Percentiles rank a stretch among this genome's conserved stretches.
Evolutionary conservation across 2,888 invertebrate genomes (phyloP).

Genomic region (Rotaria macrura): DNA sequence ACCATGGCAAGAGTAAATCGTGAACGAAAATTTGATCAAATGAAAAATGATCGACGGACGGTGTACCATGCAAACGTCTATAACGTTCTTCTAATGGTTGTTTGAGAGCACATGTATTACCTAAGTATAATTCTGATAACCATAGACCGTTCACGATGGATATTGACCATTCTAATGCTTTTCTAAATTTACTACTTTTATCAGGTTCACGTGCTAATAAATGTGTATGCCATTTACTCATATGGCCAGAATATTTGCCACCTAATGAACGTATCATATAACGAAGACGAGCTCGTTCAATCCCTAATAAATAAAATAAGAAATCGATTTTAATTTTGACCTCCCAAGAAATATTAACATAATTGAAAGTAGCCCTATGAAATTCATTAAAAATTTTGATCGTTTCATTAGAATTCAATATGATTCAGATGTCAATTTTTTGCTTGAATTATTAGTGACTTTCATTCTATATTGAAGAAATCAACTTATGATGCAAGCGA

Average conservation of each 20-base stretch:
- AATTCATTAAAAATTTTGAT: too few species aligned
- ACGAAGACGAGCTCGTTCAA: slow-evolving; percentile 66
- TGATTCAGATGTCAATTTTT: too few species aligned
- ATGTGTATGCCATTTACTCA: slow-evolving; percentile 53
- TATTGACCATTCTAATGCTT: slow-evolving; percentile 80
- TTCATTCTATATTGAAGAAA: too few species aligned
- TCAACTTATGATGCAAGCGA: too few species aligned
- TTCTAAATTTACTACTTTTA: slow-evolving; percentile 74
- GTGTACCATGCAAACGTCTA: slow-evolving; percentile 58
- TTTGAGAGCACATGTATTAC: slow-evolving; percentile 66
- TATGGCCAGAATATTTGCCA: slow-evolving; percentile 63
- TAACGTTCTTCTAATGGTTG: slow-evolving; percentile 41
- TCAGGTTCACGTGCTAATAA: slow-evolving; percentile 43
- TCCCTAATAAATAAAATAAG: not conserved
- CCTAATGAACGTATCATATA: slow-evolving; percentile 75
- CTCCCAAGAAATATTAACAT: too few species aligned
- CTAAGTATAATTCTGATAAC: slow-evolving; percentile 80
- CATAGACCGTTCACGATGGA: slow-evolving; percentile 83
- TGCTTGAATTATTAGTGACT: too few species aligned
- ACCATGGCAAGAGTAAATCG: slow-evolving; percentile 68
- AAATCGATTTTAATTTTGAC: too few species aligned
- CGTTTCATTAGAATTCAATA: too few species aligned
- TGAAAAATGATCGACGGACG: slow-evolving; percentile 19
- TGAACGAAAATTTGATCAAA: slow-evolving; percentile 32
- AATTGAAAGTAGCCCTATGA: too few species aligned